These are phyloP conservation scores for Trissolcus japonicus DNA, from an alignment of 2,888 invertebrate genomes.

Conservation along the genomic window DNA sequence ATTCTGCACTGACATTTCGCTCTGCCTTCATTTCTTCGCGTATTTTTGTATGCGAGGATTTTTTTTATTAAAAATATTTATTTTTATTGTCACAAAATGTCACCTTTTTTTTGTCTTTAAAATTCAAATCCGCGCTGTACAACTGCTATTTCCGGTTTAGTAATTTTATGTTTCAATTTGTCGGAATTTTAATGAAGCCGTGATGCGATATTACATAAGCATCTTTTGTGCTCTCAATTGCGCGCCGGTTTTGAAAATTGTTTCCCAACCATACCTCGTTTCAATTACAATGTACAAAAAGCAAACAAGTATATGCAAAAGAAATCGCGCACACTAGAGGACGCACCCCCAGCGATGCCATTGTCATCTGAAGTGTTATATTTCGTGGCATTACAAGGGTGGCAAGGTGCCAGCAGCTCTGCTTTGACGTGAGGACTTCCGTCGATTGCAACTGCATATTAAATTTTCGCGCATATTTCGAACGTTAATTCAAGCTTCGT, in stretches of 20 bases:
- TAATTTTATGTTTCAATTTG: too few species aligned
- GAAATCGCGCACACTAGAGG: slow-evolving; percentile 15
- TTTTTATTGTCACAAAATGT: too few species aligned
- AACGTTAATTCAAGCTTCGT: slow-evolving; percentile 47
- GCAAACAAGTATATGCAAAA: slow-evolving; percentile 40
- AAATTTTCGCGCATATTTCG: slow-evolving; percentile 47
- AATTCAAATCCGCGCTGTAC: too few species aligned
- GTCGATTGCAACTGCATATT: slow-evolving; percentile 50
- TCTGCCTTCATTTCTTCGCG: too few species aligned
- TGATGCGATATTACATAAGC: too few species aligned
- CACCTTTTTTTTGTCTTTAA: too few species aligned
- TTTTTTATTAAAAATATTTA: too few species aligned
- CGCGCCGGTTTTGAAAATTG: neutral
- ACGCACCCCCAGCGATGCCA: slow-evolving; percentile 35
- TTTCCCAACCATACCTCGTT: neutral
- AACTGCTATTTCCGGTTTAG: too few species aligned
- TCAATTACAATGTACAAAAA: slow-evolving; percentile 28
- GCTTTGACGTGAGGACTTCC: slow-evolving; percentile 24
- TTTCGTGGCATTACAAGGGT: slow-evolving; percentile 27
- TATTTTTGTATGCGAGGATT: too few species aligned
- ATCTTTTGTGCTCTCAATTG: too few species aligned
- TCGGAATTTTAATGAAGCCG: too few species aligned
- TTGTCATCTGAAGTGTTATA: slow-evolving; percentile 43
- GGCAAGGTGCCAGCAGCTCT: slow-evolving; percentile 27
- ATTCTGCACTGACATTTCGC: too few species aligned